phyloP scores from a whole-genome alignment of 2,113 vertebrate genomes.

The Hucho hucho region DNA sequence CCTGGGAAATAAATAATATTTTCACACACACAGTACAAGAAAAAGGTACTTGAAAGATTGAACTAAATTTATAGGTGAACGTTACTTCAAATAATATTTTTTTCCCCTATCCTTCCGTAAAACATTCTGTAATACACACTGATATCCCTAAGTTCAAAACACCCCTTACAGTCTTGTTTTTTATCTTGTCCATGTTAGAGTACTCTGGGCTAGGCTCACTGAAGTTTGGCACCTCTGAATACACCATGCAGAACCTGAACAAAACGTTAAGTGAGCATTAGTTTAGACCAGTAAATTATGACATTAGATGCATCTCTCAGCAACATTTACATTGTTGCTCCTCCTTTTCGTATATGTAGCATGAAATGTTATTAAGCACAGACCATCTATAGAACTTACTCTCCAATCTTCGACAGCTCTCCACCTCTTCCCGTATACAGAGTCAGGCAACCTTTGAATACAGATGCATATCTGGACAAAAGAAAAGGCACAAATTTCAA shows the following conservation, averaged over 20 bases:
- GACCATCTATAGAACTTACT: constrained; percentile 67
- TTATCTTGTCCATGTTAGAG: constrained; percentile 60
- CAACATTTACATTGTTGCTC: neutral
- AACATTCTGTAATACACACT: neutral
- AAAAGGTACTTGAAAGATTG: too few species aligned
- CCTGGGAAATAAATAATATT: neutral
- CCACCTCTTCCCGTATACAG: constrained; percentile 83
- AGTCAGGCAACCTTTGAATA: constrained; percentile 84
- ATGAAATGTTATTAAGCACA: too few species aligned
- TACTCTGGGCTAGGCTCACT: constrained; percentile 82
- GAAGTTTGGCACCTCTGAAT: constrained; percentile 85
- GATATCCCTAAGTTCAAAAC: neutral
- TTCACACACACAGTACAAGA: too few species aligned
- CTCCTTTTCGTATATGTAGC: too few species aligned
- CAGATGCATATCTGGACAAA: constrained; percentile 74
- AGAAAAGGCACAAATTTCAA: neutral
- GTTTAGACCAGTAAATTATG: neutral
- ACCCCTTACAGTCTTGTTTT: constrained; percentile 7
- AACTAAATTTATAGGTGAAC: too few species aligned
- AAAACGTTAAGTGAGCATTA: neutral
- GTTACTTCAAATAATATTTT: neutral
- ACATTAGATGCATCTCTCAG: neutral
- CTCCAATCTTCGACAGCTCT: constrained; percentile 84
- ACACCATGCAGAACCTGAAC: constrained; percentile 83
- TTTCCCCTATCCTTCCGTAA: neutral